Conservation (phyloP, 2,797 vertebrate genomes). For the Cynodonichthys magdalenae region DNA sequence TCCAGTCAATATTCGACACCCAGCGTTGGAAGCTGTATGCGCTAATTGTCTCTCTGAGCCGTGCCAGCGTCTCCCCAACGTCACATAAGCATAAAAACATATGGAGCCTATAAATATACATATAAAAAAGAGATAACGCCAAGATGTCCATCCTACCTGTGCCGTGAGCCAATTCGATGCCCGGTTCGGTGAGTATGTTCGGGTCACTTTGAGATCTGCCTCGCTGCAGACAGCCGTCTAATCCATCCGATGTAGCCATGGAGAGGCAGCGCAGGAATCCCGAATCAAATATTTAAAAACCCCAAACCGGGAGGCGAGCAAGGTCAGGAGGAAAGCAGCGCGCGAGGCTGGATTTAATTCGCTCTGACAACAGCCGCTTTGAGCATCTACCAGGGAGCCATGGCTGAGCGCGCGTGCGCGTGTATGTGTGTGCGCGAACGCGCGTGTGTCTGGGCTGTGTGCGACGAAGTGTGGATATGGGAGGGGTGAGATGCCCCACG, state of each 20-base stretch:
- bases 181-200: slow-evolving; percentile 91
- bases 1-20: slow-evolving; percentile 40
- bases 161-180: slow-evolving; percentile 83
- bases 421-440: slow-evolving; percentile 28
- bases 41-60: slow-evolving; percentile 58
- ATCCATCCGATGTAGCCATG: slow-evolving; percentile 95
- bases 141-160: slow-evolving; percentile 83
- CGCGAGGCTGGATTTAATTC: slow-evolving; percentile 74
- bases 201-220: slow-evolving; percentile 98
- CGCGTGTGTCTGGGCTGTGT: slow-evolving; percentile 34
- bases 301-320: slow-evolving; percentile 75
- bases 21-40: slow-evolving; percentile 45
- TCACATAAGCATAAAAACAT: slow-evolving; percentile 26
- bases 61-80: slow-evolving; percentile 39
- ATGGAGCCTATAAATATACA: neutral
- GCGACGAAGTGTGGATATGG: slow-evolving; percentile 63
- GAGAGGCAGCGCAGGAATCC: slow-evolving; percentile 74
- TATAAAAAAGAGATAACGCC: slow-evolving; percentile 28
- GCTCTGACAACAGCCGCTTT: slow-evolving; percentile 81
- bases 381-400: slow-evolving; percentile 80
- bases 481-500: slow-evolving; percentile 69
- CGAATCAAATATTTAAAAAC: slow-evolving; percentile 77
- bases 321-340: slow-evolving; percentile 81
- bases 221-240: slow-evolving; percentile 91
- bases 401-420: slow-evolving; percentile 66